Conservation (phyloP, 2,888 invertebrate genomes). For the Atherix ibis region DNA sequence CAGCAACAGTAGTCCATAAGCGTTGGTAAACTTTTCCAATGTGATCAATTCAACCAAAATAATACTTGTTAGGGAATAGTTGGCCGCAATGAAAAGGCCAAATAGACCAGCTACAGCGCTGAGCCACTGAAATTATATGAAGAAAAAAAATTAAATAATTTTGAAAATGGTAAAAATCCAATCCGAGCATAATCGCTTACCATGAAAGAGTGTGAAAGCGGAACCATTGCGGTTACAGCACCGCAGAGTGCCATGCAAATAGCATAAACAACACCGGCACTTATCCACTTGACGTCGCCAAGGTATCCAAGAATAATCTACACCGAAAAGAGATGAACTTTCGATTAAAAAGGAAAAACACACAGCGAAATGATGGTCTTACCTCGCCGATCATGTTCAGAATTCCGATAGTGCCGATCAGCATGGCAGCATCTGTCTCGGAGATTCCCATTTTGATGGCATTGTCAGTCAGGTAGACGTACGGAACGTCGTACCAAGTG, state of each 20-base stretch:
- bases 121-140: conserved; percentile 27
- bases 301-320: conserved; percentile 75
- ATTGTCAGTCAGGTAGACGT: conserved; percentile 76
- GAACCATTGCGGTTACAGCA: conserved; percentile 47
- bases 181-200: conserved; percentile 6
- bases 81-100: conserved; percentile 81
- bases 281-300: conserved; percentile 66
- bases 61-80: conserved; percentile 80
- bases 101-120: conserved; percentile 58
- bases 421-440: conserved; percentile 57
- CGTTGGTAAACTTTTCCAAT: conserved; percentile 79
- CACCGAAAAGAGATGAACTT: too few relatives aligned
- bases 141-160: not conserved
- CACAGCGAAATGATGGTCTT: too few relatives aligned
- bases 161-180: too few relatives aligned
- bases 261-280: conserved; percentile 66
- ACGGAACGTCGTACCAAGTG: conserved; percentile 87
- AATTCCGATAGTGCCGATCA: conserved; percentile 76
- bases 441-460: conserved; percentile 55
- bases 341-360: too few relatives aligned
- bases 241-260: conserved; percentile 62
- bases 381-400: conserved; percentile 81
- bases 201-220: conserved; percentile 34
- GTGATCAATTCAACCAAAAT: conserved; percentile 80
- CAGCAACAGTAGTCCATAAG: conserved; percentile 72